These are phyloP conservation scores for Plectropomus leopardus DNA, from an alignment of 2,113 vertebrate genomes.

Conservation along the genomic window DNA sequence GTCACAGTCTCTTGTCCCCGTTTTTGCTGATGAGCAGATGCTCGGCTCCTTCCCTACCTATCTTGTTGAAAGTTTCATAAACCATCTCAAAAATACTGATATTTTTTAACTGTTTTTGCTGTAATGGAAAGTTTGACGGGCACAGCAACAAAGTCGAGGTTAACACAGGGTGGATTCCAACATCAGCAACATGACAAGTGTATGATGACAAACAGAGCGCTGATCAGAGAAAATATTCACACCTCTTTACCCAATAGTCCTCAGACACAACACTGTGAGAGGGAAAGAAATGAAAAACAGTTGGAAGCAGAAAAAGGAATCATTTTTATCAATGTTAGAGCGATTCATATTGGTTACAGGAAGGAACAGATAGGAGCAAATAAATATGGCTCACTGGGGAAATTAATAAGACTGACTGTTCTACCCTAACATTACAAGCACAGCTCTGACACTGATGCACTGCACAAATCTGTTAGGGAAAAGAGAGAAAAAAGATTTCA, in stretches of 20 bases:
- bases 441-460: neutral
- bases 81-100: neutral
- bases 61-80: too few relatives aligned
- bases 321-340: neutral
- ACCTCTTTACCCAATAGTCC: neutral
- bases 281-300: conserved; percentile 7
- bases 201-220: neutral
- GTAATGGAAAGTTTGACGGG: neutral
- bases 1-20: too few relatives aligned
- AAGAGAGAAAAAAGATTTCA: neutral
- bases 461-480: neutral
- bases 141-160: too few relatives aligned
- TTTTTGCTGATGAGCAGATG: too few relatives aligned
- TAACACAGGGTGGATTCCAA: neutral
- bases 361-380: conserved; percentile 29
- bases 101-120: neutral
- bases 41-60: too few relatives aligned
- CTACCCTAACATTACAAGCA: neutral
- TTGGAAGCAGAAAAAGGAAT: neutral
- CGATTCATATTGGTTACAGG: conserved; percentile 11
- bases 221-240: neutral
- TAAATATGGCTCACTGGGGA: conserved; percentile 40
- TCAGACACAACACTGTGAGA: neutral
- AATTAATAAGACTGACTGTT: conserved; percentile 38
- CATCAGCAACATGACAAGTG: neutral